A percentile compares a stretch with the other conserved stretches of the same genome.
phyloP scores from a whole-genome alignment of 2,797 vertebrate genomes.

The Cyprinella venusta region DNA sequence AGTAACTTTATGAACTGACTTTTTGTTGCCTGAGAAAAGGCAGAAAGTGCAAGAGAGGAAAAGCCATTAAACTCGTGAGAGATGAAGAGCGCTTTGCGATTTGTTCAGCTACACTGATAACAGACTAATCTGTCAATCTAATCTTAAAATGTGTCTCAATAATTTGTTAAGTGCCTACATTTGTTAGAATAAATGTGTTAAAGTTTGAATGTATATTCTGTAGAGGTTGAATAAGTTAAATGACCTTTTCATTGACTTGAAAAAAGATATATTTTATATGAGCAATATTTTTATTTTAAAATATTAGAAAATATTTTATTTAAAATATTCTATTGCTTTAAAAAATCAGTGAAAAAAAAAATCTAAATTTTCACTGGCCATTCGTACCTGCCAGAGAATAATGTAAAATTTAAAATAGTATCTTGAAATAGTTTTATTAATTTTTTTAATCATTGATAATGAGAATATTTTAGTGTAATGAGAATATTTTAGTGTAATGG shows the following conservation, averaged over 20 bases:
- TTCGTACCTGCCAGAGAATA: neutral
- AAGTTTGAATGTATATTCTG: neutral
- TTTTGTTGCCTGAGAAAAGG: constrained; percentile 30
- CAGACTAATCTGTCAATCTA: constrained; percentile 3
- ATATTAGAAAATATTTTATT: neutral
- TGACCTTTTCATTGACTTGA: neutral
- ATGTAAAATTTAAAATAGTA: neutral
- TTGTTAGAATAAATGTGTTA: neutral
- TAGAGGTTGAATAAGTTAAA: neutral
- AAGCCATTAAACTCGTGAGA: neutral
- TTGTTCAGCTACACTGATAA: constrained; percentile 10
- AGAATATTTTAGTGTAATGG: neutral
- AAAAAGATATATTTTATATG: too few species aligned
- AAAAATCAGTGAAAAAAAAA: neutral
- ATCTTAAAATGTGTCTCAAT: constrained; percentile 31
- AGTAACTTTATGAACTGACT: constrained; percentile 50
- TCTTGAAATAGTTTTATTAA: neutral
- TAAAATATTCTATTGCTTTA: neutral
- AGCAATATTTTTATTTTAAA: neutral
- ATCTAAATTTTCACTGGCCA: neutral
- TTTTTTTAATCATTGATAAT: neutral
- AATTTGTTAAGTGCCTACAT: neutral
- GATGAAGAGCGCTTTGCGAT: neutral
- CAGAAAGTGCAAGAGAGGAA: constrained; percentile 17
- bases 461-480: neutral